phyloP scores from a whole-genome alignment of 2,888 invertebrate species.

The Ctenicera cuprea region DNA sequence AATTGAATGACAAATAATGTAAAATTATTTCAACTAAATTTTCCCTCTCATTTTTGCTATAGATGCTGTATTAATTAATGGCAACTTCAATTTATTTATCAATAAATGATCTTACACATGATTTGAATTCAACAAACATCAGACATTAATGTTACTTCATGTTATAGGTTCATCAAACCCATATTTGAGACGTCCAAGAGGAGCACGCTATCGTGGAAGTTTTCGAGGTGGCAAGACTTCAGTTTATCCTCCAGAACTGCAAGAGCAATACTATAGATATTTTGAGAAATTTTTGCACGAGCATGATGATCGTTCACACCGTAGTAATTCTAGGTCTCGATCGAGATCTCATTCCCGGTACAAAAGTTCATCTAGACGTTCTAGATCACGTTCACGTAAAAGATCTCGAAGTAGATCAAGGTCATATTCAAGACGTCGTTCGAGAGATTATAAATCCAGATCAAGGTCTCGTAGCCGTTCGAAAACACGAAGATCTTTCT shows the following conservation, averaged over 20 bases:
- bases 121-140: too few species aligned
- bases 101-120: too few species aligned
- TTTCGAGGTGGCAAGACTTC: slow-evolving; percentile 58
- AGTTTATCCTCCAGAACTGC: slow-evolving; percentile 62
- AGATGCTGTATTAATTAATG: too few species aligned
- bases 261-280: slow-evolving; percentile 76
- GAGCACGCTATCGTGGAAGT: slow-evolving; percentile 65
- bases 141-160: too few species aligned
- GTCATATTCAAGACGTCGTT: slow-evolving; percentile 54
- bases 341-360: slow-evolving; percentile 68
- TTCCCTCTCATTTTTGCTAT: too few species aligned
- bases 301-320: slow-evolving; percentile 74
- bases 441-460: slow-evolving; percentile 54
- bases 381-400: slow-evolving; percentile 63
- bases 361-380: slow-evolving; percentile 51
- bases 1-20: too few species aligned
- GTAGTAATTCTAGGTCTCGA: slow-evolving; percentile 68
- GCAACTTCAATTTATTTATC: too few species aligned
- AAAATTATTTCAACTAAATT: too few species aligned
- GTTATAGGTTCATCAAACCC: slow-evolving; percentile 29
- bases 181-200: slow-evolving; percentile 54
- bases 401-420: slow-evolving; percentile 51
- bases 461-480: slow-evolving; percentile 61
- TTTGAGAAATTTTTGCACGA: slow-evolving; percentile 78
- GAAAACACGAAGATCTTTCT: slow-evolving; percentile 54